Evolutionary conservation across 2,113 vertebrate genomes (phyloP).

Genomic region (Xerus inauris): DNA sequence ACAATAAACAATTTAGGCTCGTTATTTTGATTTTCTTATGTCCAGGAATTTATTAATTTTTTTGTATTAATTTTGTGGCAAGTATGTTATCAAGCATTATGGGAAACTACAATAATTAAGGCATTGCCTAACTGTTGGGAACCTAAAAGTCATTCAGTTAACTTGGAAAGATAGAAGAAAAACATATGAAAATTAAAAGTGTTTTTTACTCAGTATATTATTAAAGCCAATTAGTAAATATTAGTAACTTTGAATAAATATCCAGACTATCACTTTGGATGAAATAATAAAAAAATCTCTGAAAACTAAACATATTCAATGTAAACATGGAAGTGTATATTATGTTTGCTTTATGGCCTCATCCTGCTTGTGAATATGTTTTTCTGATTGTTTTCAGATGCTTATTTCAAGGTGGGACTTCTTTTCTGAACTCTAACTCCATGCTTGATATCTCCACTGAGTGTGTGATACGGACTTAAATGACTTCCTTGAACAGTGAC

Average conservation of each 20-base stretch:
- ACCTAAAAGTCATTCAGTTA: background rate
- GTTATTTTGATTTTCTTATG: background rate
- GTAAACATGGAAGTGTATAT: background rate
- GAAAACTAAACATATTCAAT: background rate
- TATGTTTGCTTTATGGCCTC: background rate
- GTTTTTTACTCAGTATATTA: background rate
- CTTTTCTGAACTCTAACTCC: background rate
- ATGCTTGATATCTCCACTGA: background rate
- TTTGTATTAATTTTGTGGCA: background rate
- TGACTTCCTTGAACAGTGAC: background rate
- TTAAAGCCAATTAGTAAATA: background rate
- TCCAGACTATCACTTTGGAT: background rate
- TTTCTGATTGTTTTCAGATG: conserved; percentile 27
- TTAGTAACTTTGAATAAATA: background rate
- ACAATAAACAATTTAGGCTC: background rate
- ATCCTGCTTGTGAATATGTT: background rate
- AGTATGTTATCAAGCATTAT: background rate
- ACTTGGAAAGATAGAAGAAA: background rate
- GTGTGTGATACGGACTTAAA: background rate
- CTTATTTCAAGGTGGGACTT: background rate
- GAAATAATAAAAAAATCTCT: background rate
- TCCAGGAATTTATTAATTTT: background rate
- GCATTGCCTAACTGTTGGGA: background rate
- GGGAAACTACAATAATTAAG: background rate
- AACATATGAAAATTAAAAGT: background rate